Percentiles rank a stretch among this genome's conserved stretches.
Evolutionary conservation across 2,113 vertebrate genomes (phyloP).

Genomic region (Eptatretus burgeri): DNA sequence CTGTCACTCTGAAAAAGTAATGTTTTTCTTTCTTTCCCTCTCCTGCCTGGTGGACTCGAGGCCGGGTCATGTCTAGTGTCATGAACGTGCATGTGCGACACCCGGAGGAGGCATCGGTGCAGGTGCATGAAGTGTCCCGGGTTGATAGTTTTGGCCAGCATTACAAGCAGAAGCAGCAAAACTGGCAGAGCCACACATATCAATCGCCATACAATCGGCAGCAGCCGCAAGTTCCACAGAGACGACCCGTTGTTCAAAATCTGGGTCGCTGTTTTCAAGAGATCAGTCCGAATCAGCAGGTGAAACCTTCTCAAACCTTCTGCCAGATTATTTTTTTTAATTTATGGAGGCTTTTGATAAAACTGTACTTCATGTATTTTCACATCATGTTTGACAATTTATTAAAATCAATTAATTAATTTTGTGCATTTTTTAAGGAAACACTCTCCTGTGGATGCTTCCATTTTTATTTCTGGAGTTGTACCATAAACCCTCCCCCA

Average conservation of each 20-base stretch:
- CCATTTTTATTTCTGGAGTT: too few species aligned
- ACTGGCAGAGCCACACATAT: conserved; percentile 10
- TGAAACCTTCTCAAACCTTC: conserved; percentile 11
- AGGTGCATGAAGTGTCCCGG: conserved; percentile 86
- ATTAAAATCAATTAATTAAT: too few species aligned
- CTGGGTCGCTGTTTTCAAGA: conserved; percentile 94
- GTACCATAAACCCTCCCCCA: too few species aligned
- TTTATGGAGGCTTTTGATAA: too few species aligned
- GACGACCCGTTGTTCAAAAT: conserved; percentile 42
- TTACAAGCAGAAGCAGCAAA: background rate
- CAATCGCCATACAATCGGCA: conserved; percentile 26
- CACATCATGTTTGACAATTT: too few species aligned
- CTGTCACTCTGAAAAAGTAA: too few species aligned
- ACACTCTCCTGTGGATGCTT: too few species aligned
- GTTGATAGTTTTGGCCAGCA: conserved; percentile 24
- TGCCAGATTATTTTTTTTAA: too few species aligned
- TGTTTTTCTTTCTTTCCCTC: too few species aligned
- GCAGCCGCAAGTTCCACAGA: conserved; percentile 37
- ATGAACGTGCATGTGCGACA: conserved; percentile 95
- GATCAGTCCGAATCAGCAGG: conserved; percentile 46
- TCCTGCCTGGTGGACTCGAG: conserved; percentile 14
- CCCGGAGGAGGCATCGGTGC: conserved; percentile 75
- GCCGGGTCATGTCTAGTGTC: conserved; percentile 42
- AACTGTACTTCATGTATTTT: too few species aligned
- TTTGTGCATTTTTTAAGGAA: too few species aligned